These are phyloP conservation scores for Stenodera caucasica DNA, from an alignment of 2,888 invertebrate species.

Conservation along the genomic window DNA sequence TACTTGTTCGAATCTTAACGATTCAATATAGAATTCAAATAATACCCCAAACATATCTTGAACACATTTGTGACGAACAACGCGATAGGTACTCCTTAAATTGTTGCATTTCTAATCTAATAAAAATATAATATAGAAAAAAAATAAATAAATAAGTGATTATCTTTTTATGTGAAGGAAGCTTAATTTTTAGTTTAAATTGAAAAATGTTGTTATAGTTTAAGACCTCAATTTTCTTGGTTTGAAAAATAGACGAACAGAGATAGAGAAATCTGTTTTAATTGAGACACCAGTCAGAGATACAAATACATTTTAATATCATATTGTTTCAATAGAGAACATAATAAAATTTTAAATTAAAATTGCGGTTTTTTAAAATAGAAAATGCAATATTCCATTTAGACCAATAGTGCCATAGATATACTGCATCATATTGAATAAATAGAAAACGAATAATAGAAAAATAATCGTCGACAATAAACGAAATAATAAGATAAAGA, in stretches of 20 bases:
- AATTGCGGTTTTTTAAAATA: background rate
- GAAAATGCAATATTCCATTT: conserved; percentile 5
- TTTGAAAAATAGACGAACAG: background rate
- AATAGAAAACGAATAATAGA: conserved; percentile 24
- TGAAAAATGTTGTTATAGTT: conserved; percentile 2
- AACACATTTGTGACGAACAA: conserved; percentile 17
- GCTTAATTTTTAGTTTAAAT: background rate
- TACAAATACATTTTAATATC: conserved; percentile 8
- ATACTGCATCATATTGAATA: conserved; percentile 28
- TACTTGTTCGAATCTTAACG: conserved; percentile 37
- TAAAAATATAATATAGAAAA: no score
- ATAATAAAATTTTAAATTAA: conserved; percentile 9
- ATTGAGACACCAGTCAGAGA: background rate
- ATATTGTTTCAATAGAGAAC: background rate
- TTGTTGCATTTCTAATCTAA: no score
- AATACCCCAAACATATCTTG: conserved; percentile 26
- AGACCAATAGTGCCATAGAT: conserved; percentile 15
- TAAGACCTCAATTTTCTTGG: background rate
- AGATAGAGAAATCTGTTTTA: background rate
- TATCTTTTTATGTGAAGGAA: no score
- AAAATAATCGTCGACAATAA: conserved; percentile 28
- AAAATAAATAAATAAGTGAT: no score
- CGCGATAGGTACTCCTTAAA: no score
- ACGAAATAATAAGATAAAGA: conserved; percentile 26
- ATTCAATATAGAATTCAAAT: conserved; percentile 33